Percentiles rank a stretch among this genome's conserved stretches.
Evolutionary conservation across 2,113 vertebrate genomes (phyloP).

Genomic region (Numida meleagris): DNA sequence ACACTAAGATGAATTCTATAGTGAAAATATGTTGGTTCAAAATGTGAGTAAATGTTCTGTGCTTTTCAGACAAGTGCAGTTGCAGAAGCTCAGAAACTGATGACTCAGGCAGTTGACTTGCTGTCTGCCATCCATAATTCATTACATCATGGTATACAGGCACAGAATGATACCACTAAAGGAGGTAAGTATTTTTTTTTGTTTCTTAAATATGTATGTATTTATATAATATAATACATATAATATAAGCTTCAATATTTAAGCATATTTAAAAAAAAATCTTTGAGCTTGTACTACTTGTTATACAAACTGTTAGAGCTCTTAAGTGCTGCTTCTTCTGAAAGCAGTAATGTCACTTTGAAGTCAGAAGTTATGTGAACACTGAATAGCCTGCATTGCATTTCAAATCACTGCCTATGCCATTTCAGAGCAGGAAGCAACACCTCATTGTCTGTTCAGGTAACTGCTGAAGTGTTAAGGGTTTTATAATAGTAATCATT

Average conservation of each 20-base stretch:
- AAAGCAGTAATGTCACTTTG: background rate
- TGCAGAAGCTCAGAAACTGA: slow-evolving; percentile 95
- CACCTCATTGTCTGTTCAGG: background rate
- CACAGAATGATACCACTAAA: slow-evolving; percentile 98
- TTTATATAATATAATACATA: too few relatives aligned
- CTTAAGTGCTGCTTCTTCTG: background rate
- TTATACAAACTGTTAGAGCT: background rate
- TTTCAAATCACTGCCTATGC: background rate
- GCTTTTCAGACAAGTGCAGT: slow-evolving; percentile 91
- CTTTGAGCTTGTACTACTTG: background rate
- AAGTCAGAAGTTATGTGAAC: background rate
- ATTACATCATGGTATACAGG: slow-evolving; percentile 93
- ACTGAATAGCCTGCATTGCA: background rate
- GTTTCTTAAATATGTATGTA: background rate
- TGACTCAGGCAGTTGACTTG: slow-evolving; percentile 92
- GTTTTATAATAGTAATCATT: background rate
- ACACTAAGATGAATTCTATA: background rate
- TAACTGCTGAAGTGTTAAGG: background rate
- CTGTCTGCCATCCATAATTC: slow-evolving; percentile 93
- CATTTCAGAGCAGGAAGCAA: background rate
- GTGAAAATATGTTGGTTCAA: background rate
- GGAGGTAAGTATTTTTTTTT: slow-evolving; percentile 81
- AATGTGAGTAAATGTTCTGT: slow-evolving; percentile 34
- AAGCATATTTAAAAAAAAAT: fast-evolving
- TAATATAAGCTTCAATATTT: background rate